Evolutionary conservation across 2,888 invertebrate species (phyloP).

Genomic region (Cephalotes varians): DNA sequence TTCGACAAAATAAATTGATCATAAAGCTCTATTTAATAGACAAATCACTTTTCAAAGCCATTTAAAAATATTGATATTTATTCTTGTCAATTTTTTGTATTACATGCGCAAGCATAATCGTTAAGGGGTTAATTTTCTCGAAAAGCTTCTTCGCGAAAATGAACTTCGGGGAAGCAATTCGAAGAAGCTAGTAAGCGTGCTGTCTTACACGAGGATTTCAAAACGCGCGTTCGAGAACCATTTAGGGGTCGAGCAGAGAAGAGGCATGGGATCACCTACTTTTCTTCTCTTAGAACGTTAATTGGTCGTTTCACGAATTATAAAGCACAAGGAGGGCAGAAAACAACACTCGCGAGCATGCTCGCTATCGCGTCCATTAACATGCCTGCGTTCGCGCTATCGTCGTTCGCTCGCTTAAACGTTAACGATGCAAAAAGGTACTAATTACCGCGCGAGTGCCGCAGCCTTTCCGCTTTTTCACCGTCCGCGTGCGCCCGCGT

Average conservation of each 20-base stretch:
- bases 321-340: conserved; percentile 62
- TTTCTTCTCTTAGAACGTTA: conserved; percentile 80
- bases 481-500: conserved; percentile 1
- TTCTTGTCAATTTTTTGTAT: background rate
- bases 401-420: conserved; percentile 60
- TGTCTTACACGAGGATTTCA: conserved; percentile 8
- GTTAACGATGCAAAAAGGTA: conserved; percentile 72
- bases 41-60: background rate
- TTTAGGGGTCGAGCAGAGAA: background rate
- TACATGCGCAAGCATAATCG: background rate
- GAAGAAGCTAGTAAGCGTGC: background rate
- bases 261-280: conserved; percentile 67
- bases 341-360: conserved; percentile 38
- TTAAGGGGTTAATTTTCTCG: conserved; percentile 32
- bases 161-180: background rate
- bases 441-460: conserved; percentile 65
- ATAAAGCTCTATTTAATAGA: background rate
- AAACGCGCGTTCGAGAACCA: background rate
- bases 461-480: conserved; percentile 47
- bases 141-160: background rate
- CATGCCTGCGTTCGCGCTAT: conserved; percentile 73
- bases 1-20: background rate
- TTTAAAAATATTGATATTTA: background rate
- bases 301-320: conserved; percentile 83
- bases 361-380: conserved; percentile 80